These are phyloP conservation scores for Gnatocerus cornutus DNA, from an alignment of 2,888 invertebrate genomes.

Conservation along the genomic window DNA sequence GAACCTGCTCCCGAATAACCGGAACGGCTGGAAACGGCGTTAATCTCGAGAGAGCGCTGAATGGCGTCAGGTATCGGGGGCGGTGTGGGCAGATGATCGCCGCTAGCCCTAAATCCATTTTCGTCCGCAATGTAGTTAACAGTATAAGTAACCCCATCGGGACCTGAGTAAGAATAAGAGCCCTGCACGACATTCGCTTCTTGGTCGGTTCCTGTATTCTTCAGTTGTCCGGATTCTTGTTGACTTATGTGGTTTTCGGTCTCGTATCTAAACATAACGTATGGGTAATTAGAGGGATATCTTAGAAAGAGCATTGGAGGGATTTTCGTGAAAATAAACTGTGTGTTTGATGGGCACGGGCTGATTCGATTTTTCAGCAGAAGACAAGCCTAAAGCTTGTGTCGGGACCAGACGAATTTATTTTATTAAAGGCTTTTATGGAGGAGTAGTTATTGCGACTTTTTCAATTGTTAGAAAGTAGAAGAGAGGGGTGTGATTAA, in stretches of 20 bases:
- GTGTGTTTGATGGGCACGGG: conserved; percentile 22
- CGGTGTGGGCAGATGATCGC: conserved; percentile 35
- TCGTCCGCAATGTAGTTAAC: conserved; percentile 73
- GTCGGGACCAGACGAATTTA: conserved; percentile 25
- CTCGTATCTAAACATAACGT: conserved; percentile 63
- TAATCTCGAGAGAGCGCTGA: conserved; percentile 35
- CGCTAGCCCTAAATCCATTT: conserved; percentile 69
- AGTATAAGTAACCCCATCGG: conserved; percentile 72
- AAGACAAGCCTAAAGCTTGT: conserved; percentile 15
- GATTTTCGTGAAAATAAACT: conserved; percentile 20
- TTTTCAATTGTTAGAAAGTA: not conserved
- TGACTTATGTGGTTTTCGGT: conserved; percentile 72
- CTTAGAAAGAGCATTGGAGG: not conserved
- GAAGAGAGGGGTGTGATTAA: not conserved
- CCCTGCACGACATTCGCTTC: conserved; percentile 26
- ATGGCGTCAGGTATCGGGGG: conserved; percentile 31
- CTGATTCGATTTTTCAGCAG: conserved; percentile 15
- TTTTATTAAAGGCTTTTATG: conserved; percentile 18
- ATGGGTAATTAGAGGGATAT: conserved; percentile 10
- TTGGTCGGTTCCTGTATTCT: conserved; percentile 65
- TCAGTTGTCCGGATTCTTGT: conserved; percentile 68
- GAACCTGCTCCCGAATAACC: conserved; percentile 29
- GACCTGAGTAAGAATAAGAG: conserved; percentile 72
- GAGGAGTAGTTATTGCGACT: not conserved
- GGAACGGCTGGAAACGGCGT: conserved; percentile 32